Conservation (phyloP, 1,140 invertebrate species). For the Geopemphigus sp. region DNA sequence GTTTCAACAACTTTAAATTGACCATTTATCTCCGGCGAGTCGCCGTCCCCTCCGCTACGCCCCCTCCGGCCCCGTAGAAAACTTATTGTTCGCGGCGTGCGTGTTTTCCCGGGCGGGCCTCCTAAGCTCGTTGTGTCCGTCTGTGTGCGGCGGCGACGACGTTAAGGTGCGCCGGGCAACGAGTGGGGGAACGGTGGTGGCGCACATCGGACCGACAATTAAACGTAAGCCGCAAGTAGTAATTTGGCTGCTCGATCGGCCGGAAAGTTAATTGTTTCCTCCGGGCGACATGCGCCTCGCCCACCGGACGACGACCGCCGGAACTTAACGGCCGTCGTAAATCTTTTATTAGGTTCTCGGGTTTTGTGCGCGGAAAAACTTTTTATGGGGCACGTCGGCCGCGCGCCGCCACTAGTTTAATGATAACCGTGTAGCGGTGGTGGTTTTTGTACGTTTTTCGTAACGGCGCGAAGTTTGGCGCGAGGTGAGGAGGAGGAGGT, state of each 20-base stretch:
- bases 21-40: background rate
- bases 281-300: conserved; percentile 13
- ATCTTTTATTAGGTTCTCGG: conserved; percentile 40
- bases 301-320: background rate
- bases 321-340: conserved; percentile 43
- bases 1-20: conserved; percentile 10
- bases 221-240: conserved; percentile 42
- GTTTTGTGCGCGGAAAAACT: conserved; percentile 13
- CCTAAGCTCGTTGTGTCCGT: too few species aligned
- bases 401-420: too few species aligned
- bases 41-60: too few species aligned
- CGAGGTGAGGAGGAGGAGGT: too few species aligned
- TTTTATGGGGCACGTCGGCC: conserved; percentile 4
- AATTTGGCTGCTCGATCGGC: conserved; percentile 44
- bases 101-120: background rate
- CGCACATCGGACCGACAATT: background rate
- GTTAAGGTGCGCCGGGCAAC: too few species aligned
- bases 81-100: background rate
- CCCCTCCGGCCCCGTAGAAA: too few species aligned
- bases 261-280: conserved; percentile 48
- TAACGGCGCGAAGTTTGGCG: too few species aligned
- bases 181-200: background rate
- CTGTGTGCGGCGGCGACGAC: conserved; percentile 5
- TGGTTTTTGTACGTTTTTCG: too few species aligned
- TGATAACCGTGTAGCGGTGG: too few species aligned